Conservation (phyloP, 2,888 invertebrate genomes). For the Lamellibrachia satsuma region DNA sequence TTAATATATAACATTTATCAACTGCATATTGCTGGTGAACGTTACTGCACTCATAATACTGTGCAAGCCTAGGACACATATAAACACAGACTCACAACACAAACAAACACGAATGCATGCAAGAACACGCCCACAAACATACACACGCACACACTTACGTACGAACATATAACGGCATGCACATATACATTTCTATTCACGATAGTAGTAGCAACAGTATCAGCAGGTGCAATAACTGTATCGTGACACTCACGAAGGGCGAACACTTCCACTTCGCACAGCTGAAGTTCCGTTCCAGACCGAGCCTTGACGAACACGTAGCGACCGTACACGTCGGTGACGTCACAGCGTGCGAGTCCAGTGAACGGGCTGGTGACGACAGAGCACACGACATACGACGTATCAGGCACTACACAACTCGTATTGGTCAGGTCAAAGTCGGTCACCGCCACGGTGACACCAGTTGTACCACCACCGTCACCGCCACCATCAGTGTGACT, state of each 20-base stretch:
- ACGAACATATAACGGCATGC: background rate
- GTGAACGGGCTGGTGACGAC: background rate
- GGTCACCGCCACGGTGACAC: background rate
- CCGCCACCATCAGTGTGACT: background rate
- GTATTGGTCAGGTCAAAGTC: background rate
- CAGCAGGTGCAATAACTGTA: background rate
- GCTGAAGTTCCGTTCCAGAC: background rate
- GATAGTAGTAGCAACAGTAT: background rate
- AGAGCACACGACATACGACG: background rate
- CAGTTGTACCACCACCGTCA: background rate
- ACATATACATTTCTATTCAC: background rate
- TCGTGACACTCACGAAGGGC: background rate
- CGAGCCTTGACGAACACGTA: constrained; percentile 1
- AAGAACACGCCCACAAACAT: background rate
- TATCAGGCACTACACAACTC: background rate
- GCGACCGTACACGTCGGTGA: background rate
- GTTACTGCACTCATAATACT: no score
- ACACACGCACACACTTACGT: background rate
- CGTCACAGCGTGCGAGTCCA: background rate
- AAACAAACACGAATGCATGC: no score
- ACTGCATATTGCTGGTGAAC: no score
- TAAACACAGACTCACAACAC: no score
- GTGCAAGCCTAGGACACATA: no score
- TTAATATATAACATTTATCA: no score
- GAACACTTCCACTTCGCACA: background rate